Percentiles rank a stretch among this genome's conserved stretches.
Evolutionary conservation across 2,888 invertebrate genomes (phyloP).

Genomic region (Trichopria drosophilae): DNA sequence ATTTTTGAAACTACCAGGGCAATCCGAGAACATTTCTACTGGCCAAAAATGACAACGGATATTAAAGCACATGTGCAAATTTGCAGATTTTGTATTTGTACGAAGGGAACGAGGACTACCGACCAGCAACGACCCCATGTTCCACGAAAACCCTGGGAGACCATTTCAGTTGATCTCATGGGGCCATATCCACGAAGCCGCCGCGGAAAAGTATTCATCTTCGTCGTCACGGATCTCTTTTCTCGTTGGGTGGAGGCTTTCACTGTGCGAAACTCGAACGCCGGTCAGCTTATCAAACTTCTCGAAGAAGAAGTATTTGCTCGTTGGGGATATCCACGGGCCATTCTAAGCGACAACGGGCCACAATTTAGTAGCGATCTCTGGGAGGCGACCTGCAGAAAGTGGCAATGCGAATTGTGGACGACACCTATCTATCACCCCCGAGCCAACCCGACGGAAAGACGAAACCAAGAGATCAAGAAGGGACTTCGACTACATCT

Average conservation of each 20-base stretch:
- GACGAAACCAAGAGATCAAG: neutral
- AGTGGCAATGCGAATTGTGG: conserved; percentile 20
- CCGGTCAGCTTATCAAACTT: neutral
- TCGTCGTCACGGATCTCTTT: conserved; percentile 37
- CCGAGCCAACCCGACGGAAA: too few relatives aligned
- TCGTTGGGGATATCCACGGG: conserved; percentile 20
- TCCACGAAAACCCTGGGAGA: conserved; percentile 15
- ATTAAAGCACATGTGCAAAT: neutral
- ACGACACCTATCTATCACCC: conserved; percentile 32
- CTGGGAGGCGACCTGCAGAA: conserved; percentile 11
- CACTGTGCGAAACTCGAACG: conserved; percentile 10
- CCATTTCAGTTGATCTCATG: conserved; percentile 24
- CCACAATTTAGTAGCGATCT: conserved; percentile 26
- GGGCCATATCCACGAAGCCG: conserved; percentile 22
- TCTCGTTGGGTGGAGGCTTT: conserved; percentile 39
- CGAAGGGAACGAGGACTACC: neutral
- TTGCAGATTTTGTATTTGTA: neutral
- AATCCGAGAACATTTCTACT: neutral
- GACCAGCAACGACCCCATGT: neutral
- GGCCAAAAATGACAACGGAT: too few relatives aligned
- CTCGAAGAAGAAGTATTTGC: conserved; percentile 23
- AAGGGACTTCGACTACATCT: neutral
- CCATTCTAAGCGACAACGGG: conserved; percentile 29
- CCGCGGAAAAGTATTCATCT: conserved; percentile 21
- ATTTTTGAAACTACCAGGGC: conserved; percentile 1